These are phyloP conservation scores for Eupithecia tripunctaria DNA, from an alignment of 2,888 invertebrate species.

Conservation along the genomic window DNA sequence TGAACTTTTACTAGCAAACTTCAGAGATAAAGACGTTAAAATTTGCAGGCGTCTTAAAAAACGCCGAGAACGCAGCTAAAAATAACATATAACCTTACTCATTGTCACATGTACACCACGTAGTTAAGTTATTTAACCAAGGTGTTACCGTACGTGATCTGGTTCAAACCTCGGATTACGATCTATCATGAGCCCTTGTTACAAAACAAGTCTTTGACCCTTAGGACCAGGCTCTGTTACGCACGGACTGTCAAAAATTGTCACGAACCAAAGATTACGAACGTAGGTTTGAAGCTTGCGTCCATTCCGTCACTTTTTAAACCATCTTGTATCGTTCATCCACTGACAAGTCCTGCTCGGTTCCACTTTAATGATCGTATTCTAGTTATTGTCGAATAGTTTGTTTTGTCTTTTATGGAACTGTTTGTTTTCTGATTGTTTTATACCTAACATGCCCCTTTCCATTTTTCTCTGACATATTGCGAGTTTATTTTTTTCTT, in stretches of 20 bases:
- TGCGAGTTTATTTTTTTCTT: no score
- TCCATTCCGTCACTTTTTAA: no score
- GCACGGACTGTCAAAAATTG: constrained; percentile 23
- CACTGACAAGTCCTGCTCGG: no score
- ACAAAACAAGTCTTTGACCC: neutral
- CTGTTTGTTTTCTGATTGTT: no score
- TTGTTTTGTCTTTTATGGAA: no score
- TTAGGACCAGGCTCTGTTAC: constrained; percentile 7
- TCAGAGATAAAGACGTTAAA: neutral
- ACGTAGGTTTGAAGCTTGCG: no score
- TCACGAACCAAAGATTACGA: neutral
- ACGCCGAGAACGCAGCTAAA: neutral
- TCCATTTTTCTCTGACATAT: no score
- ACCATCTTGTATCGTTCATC: no score
- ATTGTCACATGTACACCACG: neutral
- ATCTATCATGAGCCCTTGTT: constrained; percentile 4
- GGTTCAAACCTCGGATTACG: neutral
- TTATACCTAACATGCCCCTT: no score
- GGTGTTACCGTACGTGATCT: neutral
- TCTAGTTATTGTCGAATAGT: no score
- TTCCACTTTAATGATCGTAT: no score
- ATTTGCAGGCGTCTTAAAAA: neutral
- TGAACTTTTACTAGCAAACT: neutral
- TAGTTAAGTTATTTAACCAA: constrained; percentile 1
- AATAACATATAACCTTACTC: neutral